phyloP scores from a whole-genome alignment of 2,113 vertebrate species.

The Trinectes maculatus region DNA sequence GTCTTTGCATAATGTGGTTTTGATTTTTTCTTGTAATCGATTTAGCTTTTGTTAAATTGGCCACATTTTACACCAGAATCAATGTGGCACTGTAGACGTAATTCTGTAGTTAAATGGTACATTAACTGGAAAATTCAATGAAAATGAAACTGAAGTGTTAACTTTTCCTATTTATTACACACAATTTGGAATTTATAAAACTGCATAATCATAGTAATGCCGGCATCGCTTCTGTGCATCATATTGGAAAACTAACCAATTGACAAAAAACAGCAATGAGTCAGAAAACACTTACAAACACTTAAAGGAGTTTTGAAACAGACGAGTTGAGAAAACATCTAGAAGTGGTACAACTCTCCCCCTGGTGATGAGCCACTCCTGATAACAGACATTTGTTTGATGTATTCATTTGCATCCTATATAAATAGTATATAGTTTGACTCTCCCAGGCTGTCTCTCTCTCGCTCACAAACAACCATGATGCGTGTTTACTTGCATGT shows the following conservation, averaged over 20 bases:
- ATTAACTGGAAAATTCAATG: neutral
- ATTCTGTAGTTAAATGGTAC: neutral
- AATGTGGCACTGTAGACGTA: constrained; percentile 2
- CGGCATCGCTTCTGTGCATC: no score
- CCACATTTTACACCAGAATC: constrained; percentile 48
- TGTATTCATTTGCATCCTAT: constrained; percentile 3
- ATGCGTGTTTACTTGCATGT: no score
- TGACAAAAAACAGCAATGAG: constrained; percentile 9
- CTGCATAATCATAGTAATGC: no score
- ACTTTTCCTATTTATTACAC: constrained; percentile 7
- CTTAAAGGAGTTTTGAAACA: constrained; percentile 14
- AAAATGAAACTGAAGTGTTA: neutral
- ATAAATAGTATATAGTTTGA: no score
- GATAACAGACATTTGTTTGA: constrained; percentile 20
- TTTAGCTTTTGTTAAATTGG: constrained; percentile 51
- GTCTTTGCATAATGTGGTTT: constrained; percentile 63
- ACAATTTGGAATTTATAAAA: no score
- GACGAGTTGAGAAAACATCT: constrained; percentile 4
- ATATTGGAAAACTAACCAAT: constrained; percentile 3
- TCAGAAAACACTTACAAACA: constrained; percentile 20
- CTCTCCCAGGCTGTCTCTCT: no score
- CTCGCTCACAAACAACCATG: no score
- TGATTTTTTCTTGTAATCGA: constrained; percentile 62
- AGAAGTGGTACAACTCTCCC: constrained; percentile 12
- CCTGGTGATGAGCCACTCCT: constrained; percentile 14